These are phyloP conservation scores for Oscheius sp. DNA, from an alignment of 2,888 invertebrate genomes.

Conservation along the genomic window DNA sequence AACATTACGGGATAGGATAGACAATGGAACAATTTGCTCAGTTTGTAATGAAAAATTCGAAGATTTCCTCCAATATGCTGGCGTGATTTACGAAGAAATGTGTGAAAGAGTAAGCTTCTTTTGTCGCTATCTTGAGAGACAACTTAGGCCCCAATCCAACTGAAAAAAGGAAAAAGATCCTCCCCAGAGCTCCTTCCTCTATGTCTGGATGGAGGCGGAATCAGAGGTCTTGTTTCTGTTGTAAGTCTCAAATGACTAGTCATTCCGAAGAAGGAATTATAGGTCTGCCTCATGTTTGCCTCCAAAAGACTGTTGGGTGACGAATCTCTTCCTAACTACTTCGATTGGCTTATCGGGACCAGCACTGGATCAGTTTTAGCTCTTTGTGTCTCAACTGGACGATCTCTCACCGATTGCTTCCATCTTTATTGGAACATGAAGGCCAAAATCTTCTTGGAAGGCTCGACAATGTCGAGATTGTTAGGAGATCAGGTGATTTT, in stretches of 20 bases:
- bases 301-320: slow-evolving; percentile 62
- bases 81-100: slow-evolving; percentile 62
- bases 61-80: slow-evolving; percentile 56
- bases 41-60: slow-evolving; percentile 54
- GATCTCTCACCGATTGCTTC: slow-evolving; percentile 55
- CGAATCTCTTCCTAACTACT: slow-evolving; percentile 53
- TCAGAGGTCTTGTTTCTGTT: slow-evolving; percentile 63
- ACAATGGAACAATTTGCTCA: slow-evolving; percentile 58
- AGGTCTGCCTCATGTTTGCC: slow-evolving; percentile 59
- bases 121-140: background rate
- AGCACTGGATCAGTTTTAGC: slow-evolving; percentile 64
- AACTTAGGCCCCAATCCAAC: slow-evolving; percentile 10
- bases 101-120: slow-evolving; percentile 48
- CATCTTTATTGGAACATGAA: slow-evolving; percentile 67
- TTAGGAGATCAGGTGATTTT: slow-evolving; percentile 60
- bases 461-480: slow-evolving; percentile 60
- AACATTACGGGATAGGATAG: slow-evolving; percentile 54
- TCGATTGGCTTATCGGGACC: slow-evolving; percentile 66
- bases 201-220: slow-evolving; percentile 63
- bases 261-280: background rate
- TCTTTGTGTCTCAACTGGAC: slow-evolving; percentile 59
- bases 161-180: slow-evolving; percentile 30
- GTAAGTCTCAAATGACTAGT: slow-evolving; percentile 15
- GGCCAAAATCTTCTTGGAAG: slow-evolving; percentile 60
- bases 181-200: slow-evolving; percentile 53